Percentiles rank a stretch among this genome's conserved stretches.
Conservation (phyloP, 1,140 invertebrate genomes). For the Drosophila nigrodunni region DNA sequence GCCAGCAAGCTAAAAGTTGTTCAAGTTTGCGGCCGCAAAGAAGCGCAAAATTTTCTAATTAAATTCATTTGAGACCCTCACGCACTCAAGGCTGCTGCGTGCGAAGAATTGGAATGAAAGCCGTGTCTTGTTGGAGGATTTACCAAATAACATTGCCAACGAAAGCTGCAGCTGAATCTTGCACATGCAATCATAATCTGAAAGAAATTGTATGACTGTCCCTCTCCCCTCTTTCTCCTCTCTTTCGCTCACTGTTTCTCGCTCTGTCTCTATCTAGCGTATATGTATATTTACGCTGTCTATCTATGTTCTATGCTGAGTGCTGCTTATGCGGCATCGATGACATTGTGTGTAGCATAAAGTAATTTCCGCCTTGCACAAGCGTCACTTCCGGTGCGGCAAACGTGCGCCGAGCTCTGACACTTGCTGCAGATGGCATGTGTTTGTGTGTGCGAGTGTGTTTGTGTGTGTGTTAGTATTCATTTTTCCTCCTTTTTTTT, state of each 20-base stretch:
- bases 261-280: neutral
- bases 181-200: constrained; percentile 41
- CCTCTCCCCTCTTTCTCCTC: neutral
- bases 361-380: constrained; percentile 84
- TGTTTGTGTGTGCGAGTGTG: constrained; percentile 28
- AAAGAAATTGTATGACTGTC: constrained; percentile 39
- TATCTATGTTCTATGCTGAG: constrained; percentile 35
- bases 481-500: constrained; percentile 52
- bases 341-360: constrained; percentile 84
- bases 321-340: constrained; percentile 81
- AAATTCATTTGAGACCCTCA: constrained; percentile 83
- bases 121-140: constrained; percentile 18
- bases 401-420: constrained; percentile 75
- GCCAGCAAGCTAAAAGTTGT: constrained; percentile 61
- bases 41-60: constrained; percentile 82
- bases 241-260: constrained; percentile 6
- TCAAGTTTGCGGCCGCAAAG: constrained; percentile 53
- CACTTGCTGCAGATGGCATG: constrained; percentile 72
- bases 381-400: constrained; percentile 82
- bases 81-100: constrained; percentile 69
- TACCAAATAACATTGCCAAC: constrained; percentile 29
- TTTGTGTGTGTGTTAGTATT: constrained; percentile 39
- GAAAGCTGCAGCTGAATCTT: constrained; percentile 32
- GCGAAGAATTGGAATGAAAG: constrained; percentile 58
- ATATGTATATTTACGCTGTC: constrained; percentile 28